These are phyloP conservation scores for Xylocampa areola DNA, from an alignment of 2,888 invertebrate genomes.

Conservation along the genomic window DNA sequence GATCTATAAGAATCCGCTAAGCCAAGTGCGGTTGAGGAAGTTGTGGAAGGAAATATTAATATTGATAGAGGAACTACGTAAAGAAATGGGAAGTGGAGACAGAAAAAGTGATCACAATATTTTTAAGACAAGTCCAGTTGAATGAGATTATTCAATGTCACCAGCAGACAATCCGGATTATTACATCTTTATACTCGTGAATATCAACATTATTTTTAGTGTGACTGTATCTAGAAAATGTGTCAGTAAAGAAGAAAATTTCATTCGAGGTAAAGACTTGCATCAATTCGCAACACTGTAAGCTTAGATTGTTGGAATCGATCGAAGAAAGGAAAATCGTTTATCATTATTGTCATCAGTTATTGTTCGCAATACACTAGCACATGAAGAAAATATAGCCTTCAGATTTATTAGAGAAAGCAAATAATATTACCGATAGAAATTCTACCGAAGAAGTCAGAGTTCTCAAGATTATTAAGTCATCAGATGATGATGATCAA, in stretches of 20 bases:
- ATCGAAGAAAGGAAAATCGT: constrained; percentile 49
- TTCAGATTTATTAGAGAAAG: constrained; percentile 51
- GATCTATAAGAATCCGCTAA: constrained; percentile 32
- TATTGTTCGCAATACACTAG: constrained; percentile 31
- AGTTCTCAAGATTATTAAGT: constrained; percentile 43
- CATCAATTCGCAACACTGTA: constrained; percentile 30
- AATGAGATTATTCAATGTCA: no score
- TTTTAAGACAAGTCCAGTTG: not conserved
- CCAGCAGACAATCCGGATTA: no score
- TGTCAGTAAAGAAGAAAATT: constrained; percentile 3
- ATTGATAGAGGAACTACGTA: constrained; percentile 1
- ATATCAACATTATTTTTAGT: not conserved
- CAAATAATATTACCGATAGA: constrained; percentile 39
- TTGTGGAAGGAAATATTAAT: constrained; percentile 30
- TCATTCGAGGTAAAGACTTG: constrained; percentile 10
- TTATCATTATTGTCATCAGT: constrained; percentile 44
- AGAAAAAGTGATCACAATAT: constrained; percentile 1
- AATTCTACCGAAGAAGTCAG: constrained; percentile 31
- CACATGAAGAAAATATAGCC: constrained; percentile 45
- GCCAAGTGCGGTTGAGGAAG: constrained; percentile 27
- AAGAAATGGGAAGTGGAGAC: constrained; percentile 21
- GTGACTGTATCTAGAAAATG: not conserved
- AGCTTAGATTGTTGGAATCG: constrained; percentile 28
- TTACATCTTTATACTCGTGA: no score
- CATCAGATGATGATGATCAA: constrained; percentile 42